Conservation (phyloP, 2,888 invertebrate species). For the Agrotis ipsilon region DNA sequence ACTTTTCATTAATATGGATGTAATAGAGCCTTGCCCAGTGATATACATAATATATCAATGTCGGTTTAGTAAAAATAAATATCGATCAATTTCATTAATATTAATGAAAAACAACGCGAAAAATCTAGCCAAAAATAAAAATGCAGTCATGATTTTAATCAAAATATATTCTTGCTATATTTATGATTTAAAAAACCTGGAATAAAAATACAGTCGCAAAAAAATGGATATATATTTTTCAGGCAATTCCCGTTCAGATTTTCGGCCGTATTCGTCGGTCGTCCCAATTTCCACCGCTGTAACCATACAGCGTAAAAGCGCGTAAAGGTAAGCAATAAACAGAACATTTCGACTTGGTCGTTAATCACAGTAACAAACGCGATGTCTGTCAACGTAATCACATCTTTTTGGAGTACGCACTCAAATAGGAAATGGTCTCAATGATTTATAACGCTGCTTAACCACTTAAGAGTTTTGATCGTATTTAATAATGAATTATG, state of each 20-base stretch:
- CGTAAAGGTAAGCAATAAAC: conserved; percentile 63
- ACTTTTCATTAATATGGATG: too few relatives aligned
- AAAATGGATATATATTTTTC: conserved; percentile 40
- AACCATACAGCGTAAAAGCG: conserved; percentile 46
- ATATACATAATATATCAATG: too few relatives aligned
- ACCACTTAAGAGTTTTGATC: conserved; percentile 53
- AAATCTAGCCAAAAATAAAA: conserved; percentile 13
- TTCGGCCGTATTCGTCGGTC: conserved; percentile 25
- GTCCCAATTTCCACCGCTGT: conserved; percentile 53
- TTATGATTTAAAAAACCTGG: conserved; percentile 26
- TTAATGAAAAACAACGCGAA: conserved; percentile 1
- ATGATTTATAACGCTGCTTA: conserved; percentile 54
- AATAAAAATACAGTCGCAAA: conserved; percentile 42
- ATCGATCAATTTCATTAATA: conserved; percentile 12
- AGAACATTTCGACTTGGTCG: conserved; percentile 55
- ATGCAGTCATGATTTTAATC: conserved; percentile 27
- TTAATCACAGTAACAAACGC: conserved; percentile 61
- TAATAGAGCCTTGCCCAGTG: neutral
- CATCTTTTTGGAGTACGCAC: conserved; percentile 56
- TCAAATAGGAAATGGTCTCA: conserved; percentile 47
- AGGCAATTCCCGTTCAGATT: conserved; percentile 35
- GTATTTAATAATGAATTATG: conserved; percentile 33
- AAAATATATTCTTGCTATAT: conserved; percentile 26
- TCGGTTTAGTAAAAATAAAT: neutral
- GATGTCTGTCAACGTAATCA: conserved; percentile 63